Conservation (phyloP, 2,797 vertebrate genomes). For the Orientallactaga sibirica region DNA sequence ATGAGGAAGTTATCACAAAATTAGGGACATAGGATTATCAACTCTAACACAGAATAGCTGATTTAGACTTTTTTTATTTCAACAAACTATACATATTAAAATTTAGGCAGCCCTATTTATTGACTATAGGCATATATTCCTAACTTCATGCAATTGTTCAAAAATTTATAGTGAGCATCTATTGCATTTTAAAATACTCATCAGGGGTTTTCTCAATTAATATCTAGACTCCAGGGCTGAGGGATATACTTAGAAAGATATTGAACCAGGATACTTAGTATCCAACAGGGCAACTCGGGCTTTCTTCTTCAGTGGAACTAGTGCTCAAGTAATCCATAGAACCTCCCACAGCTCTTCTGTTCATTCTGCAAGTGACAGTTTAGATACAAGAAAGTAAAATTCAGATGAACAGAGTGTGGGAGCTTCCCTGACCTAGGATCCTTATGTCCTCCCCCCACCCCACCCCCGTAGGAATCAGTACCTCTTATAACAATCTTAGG, state of each 20-base stretch:
- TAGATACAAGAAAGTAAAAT: neutral
- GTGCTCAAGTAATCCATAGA: neutral
- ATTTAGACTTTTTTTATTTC: conserved; percentile 6
- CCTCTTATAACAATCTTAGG: conserved; percentile 6
- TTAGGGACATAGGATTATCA: neutral
- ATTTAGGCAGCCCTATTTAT: conserved; percentile 57
- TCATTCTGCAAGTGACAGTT: conserved; percentile 49
- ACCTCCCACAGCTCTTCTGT: neutral
- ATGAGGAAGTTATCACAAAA: conserved; percentile 31
- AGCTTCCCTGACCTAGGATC: conserved; percentile 6
- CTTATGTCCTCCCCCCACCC: neutral
- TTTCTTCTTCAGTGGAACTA: neutral
- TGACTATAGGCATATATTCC: conserved; percentile 21
- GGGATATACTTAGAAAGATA: too few relatives aligned
- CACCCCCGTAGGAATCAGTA: neutral
- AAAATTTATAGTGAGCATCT: neutral
- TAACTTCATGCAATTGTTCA: conserved; percentile 2
- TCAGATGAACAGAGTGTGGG: neutral
- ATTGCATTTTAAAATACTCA: conserved; percentile 5
- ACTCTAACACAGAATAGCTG: neutral
- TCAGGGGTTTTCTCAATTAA: conserved; percentile 3
- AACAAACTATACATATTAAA: conserved; percentile 42
- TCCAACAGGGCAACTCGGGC: neutral
- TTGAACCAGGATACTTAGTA: conserved; percentile 10
- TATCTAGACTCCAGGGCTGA: neutral